A percentile compares a stretch with the other conserved stretches of the same genome.
phyloP scores from a whole-genome alignment of 2,113 vertebrate genomes.

The Ctenodactylus gundi region DNA sequence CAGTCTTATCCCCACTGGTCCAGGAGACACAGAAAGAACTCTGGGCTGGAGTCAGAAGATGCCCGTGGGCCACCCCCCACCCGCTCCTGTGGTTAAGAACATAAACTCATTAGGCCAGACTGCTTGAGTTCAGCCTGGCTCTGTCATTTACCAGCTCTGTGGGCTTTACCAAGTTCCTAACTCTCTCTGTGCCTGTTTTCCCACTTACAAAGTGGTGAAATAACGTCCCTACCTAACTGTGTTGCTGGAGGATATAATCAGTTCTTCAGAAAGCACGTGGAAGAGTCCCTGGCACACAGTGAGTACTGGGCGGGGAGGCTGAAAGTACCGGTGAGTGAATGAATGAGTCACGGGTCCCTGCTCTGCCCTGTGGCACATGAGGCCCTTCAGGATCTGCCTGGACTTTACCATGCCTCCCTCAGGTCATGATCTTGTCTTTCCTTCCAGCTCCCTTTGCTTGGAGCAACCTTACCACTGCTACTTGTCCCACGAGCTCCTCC shows the following conservation, averaged over 20 bases:
- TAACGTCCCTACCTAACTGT: background rate
- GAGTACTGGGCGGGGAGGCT: background rate
- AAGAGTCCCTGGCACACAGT: background rate
- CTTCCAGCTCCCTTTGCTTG: background rate
- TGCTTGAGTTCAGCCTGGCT: background rate
- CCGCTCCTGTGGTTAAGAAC: background rate
- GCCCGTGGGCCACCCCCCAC: too few species aligned
- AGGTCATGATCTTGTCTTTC: background rate
- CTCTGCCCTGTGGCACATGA: background rate
- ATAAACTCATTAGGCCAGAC: background rate
- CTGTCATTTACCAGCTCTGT: background rate
- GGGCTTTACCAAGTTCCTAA: background rate
- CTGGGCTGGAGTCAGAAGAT: background rate
- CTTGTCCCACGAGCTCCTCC: background rate
- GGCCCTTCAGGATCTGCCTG: background rate
- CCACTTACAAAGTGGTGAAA: background rate
- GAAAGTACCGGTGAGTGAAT: background rate
- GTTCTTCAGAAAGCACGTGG: background rate
- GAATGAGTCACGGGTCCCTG: fast-evolving
- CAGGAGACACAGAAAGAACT: background rate
- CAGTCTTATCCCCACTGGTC: background rate
- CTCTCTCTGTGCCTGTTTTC: background rate
- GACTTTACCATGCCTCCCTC: background rate
- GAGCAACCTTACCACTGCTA: background rate
- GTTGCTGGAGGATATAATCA: background rate